phyloP scores from a whole-genome alignment of 2,888 invertebrate species.

The Hirtodrosophila duncani region DNA sequence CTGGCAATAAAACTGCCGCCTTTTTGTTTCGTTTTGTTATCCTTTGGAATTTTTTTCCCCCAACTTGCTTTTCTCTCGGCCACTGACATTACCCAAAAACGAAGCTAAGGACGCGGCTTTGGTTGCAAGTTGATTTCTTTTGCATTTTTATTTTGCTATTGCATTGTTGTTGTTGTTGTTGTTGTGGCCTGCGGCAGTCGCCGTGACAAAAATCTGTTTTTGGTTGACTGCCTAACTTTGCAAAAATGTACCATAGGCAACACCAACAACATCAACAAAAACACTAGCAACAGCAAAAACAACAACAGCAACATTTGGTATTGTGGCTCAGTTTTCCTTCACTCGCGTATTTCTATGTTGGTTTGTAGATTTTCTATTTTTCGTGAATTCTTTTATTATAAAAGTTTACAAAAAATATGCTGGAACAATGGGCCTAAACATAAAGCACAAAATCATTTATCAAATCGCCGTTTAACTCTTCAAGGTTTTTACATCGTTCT shows the following conservation, averaged over 20 bases:
- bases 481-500: too few relatives aligned
- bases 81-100: conserved; percentile 61
- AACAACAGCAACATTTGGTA: too few relatives aligned
- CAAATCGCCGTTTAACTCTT: too few relatives aligned
- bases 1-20: conserved; percentile 52
- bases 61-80: conserved; percentile 64
- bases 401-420: conserved; percentile 18
- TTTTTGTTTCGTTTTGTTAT: conserved; percentile 5
- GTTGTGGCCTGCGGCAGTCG: conserved; percentile 45
- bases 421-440: conserved; percentile 14
- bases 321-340: too few relatives aligned
- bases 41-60: conserved; percentile 39
- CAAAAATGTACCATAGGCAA: conserved; percentile 32
- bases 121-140: conserved; percentile 61
- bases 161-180: conserved; percentile 25
- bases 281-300: conserved; percentile 10
- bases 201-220: conserved; percentile 55
- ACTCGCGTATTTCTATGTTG: too few relatives aligned
- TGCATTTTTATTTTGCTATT: conserved; percentile 13
- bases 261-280: conserved; percentile 16
- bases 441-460: too few relatives aligned
- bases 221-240: conserved; percentile 58
- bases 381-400: conserved; percentile 28
- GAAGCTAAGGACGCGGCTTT: conserved; percentile 37
- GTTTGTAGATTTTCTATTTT: too few relatives aligned